phyloP scores from a whole-genome alignment of 2,888 invertebrate genomes.

The Parnassius orleans region DNA sequence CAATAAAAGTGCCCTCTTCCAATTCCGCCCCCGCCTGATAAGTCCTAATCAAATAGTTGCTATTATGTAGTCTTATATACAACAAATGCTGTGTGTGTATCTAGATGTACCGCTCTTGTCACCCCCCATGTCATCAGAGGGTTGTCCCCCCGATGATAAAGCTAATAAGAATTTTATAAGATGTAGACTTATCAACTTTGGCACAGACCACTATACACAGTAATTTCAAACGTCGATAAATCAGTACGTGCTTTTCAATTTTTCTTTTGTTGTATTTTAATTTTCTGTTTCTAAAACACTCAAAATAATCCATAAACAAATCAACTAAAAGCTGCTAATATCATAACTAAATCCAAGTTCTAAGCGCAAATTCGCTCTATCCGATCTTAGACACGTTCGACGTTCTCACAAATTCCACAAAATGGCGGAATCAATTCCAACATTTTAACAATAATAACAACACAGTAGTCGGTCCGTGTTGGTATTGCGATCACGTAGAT shows the following conservation, averaged over 20 bases:
- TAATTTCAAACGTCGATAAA: background rate
- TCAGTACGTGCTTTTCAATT: background rate
- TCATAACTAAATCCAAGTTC: slow-evolving; percentile 16
- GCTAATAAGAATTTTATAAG: slow-evolving; percentile 75
- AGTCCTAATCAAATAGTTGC: slow-evolving; percentile 74
- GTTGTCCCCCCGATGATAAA: slow-evolving; percentile 47
- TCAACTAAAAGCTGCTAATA: slow-evolving; percentile 22
- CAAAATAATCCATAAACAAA: slow-evolving; percentile 9
- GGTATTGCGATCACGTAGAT: slow-evolving; percentile 63
- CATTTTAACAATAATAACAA: slow-evolving; percentile 40
- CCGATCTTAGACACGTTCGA: slow-evolving; percentile 27
- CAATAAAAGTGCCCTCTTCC: slow-evolving; percentile 45
- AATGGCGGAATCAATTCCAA: slow-evolving; percentile 37
- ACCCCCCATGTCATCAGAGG: slow-evolving; percentile 51
- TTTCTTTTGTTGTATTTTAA: too few species aligned
- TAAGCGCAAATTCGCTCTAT: slow-evolving; percentile 24
- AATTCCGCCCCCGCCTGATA: slow-evolving; percentile 35
- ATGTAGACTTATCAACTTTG: slow-evolving; percentile 35
- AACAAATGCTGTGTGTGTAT: slow-evolving; percentile 24
- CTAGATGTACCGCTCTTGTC: slow-evolving; percentile 42
- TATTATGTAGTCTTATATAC: slow-evolving; percentile 49
- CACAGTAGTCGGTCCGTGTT: slow-evolving; percentile 48
- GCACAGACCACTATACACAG: background rate
- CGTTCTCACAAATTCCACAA: slow-evolving; percentile 25
- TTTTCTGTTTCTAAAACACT: background rate